Base-by-base conservation (phyloP, 1,140 invertebrate genomes). In the Parasteatoda tepidariorum region DNA sequence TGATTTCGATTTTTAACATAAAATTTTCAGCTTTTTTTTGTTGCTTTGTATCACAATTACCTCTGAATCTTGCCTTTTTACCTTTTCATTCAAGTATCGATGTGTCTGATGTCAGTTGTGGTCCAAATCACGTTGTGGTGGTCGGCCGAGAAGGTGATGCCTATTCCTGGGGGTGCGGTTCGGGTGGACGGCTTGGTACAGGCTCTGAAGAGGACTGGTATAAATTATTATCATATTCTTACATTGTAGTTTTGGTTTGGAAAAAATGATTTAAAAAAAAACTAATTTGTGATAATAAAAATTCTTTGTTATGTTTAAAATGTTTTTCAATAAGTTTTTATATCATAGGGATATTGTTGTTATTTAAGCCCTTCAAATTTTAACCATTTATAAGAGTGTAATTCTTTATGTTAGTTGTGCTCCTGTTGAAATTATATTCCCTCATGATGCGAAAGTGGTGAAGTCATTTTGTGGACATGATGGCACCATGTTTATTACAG, bases 91-190 rank as follows among this genome's bases (percentile, higher is more conserved):
- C 75, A 74, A 92, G 91, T 87, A 90, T 93, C 57, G 92, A 94
- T 87, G 92, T 95, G 4, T 89, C 90, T 7, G 90, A 91, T 68
- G 89, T 95, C 34, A 88, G 90, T 28, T 93, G 93, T 86, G 93
- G 94, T 2, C 86, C 90, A 24, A 90, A 92, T 85, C 94, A 95
- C 88, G 92, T 93, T 1, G 90, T 92, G 7, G 93, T 91, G 3
- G 88, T 94, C 18, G 91, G 90, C 26, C 89, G 90, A 31, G 91
- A 92, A 84, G 91, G 93, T 2, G 89, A 91, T 54, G 90, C 94
- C 7, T 94, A 92, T 87, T 89, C 92, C 18, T 95, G 94, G 94
- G 94, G 94, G 7, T 89, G 90, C 73, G 93, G 92, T 41, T 86
- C 90, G 54, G 87, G 90, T 78, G 94, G 94, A 1, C 90, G 92